Conservation (phyloP, 2,797 vertebrate genomes). For the Coregonus suidteri region DNA sequence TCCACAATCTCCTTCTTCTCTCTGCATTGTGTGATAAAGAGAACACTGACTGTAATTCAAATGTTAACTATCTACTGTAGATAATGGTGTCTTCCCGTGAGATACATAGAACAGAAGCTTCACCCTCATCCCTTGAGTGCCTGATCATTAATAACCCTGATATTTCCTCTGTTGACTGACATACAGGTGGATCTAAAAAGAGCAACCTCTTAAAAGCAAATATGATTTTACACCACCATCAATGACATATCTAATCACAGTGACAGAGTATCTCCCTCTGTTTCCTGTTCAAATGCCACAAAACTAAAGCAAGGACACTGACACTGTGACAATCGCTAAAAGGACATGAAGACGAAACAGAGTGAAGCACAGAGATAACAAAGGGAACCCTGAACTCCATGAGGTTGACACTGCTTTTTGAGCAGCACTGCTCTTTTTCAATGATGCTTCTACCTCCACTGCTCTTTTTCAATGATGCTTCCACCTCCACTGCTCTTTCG, state of each 20-base stretch:
- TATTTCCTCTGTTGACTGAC: background rate
- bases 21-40: background rate
- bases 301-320: background rate
- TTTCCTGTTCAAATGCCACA: background rate
- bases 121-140: background rate
- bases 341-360: background rate
- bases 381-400: conserved; percentile 5
- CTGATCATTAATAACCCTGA: background rate
- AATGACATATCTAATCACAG: background rate
- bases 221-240: background rate
- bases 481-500: background rate
- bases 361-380: conserved; percentile 20
- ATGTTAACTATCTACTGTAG: background rate
- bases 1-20: background rate
- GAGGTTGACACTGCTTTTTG: background rate
- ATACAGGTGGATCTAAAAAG: background rate
- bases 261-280: background rate
- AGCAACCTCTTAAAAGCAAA: background rate
- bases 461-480: background rate
- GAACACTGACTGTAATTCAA: background rate
- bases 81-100: background rate
- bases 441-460: background rate
- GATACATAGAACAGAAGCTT: background rate
- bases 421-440: background rate
- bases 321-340: background rate